Evolutionary conservation across 2,888 invertebrate species (phyloP).

Genomic region (Pilophorus perplexus): DNA sequence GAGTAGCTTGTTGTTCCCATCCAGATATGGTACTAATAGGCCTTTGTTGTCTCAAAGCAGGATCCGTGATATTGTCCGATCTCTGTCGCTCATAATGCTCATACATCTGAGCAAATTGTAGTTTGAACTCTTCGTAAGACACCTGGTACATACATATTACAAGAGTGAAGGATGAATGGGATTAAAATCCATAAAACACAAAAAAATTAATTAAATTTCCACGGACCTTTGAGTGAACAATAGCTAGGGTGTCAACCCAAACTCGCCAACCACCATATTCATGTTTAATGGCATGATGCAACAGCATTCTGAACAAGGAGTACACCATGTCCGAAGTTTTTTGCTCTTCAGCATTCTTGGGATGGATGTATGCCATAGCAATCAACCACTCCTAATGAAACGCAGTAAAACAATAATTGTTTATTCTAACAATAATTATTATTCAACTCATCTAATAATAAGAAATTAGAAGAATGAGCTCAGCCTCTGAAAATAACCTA

Average conservation of each 20-base stretch:
- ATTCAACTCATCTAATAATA: too few relatives aligned
- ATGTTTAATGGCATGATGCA: conserved; percentile 98
- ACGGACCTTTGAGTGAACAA: conserved; percentile 99
- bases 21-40: conserved; percentile 96
- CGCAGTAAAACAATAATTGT: too few relatives aligned
- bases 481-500: too few relatives aligned
- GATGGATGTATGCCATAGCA: conserved; percentile 97
- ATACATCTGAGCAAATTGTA: conserved; percentile 97
- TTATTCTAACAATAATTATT: too few relatives aligned
- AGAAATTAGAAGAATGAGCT: too few relatives aligned
- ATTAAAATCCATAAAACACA: too few relatives aligned
- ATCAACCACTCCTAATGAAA: conserved; percentile 84
- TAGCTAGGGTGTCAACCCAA: conserved; percentile 99
- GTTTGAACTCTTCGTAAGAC: conserved; percentile 95
- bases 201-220: background rate
- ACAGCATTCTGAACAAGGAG: conserved; percentile 91
- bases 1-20: conserved; percentile 68
- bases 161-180: background rate
- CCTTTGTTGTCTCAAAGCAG: conserved; percentile 83
- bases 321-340: conserved; percentile 98
- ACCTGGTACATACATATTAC: conserved; percentile 69
- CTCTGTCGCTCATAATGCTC: conserved; percentile 92
- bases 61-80: conserved; percentile 93
- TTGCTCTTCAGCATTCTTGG: conserved; percentile 90
- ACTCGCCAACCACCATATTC: conserved; percentile 99